These are phyloP conservation scores for Eupithecia subumbrata DNA, from an alignment of 2,888 invertebrate genomes.

Conservation along the genomic window DNA sequence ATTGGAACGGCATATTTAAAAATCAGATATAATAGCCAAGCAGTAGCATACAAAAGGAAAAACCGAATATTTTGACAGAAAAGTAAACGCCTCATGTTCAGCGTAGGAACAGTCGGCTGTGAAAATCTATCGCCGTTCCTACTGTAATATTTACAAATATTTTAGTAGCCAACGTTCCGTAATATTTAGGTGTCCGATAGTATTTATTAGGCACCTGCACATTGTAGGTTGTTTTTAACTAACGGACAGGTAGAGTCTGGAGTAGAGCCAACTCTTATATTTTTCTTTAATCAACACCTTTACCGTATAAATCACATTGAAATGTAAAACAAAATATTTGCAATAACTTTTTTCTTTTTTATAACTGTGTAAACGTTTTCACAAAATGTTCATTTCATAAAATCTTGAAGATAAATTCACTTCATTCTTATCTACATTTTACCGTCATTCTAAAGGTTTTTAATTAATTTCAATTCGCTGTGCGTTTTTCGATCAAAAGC, in stretches of 20 bases:
- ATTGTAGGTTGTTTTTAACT: not conserved
- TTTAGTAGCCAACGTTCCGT: too few relatives aligned
- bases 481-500: not conserved
- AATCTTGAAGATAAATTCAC: not conserved
- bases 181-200: not conserved
- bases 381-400: slow-evolving; percentile 1
- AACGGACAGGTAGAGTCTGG: slow-evolving; percentile 4
- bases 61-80: too few relatives aligned
- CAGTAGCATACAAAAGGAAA: too few relatives aligned
- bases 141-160: too few relatives aligned
- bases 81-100: too few relatives aligned
- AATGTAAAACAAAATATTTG: slow-evolving; percentile 9
- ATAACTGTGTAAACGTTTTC: slow-evolving; percentile 4
- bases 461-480: not conserved
- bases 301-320: slow-evolving; percentile 11
- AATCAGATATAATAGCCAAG: too few relatives aligned
- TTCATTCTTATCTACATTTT: not conserved
- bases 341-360: too few relatives aligned
- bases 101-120: too few relatives aligned
- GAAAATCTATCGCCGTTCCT: too few relatives aligned
- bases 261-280: not conserved
- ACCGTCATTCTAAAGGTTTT: not conserved
- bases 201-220: slow-evolving; percentile 3
- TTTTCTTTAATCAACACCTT: not conserved
- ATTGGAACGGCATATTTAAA: too few relatives aligned